Conservation (phyloP, 2,113 vertebrate species). For the Sterrhoptilus dennistouni region DNA sequence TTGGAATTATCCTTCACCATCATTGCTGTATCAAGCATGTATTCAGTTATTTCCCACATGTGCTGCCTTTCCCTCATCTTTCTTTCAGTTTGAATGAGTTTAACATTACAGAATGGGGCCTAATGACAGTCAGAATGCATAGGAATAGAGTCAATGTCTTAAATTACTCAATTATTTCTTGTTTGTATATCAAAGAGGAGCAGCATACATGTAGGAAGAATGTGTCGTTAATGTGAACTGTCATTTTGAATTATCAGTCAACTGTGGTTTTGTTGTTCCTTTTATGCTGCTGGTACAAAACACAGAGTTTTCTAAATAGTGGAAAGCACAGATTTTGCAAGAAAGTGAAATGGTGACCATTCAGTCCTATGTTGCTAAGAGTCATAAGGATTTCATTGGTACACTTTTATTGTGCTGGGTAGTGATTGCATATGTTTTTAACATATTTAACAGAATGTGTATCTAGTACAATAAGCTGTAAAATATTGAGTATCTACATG, state of each 20-base stretch:
- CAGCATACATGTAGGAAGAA: background rate
- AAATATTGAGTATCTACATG: background rate
- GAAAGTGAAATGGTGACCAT: background rate
- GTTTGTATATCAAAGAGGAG: background rate
- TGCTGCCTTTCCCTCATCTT: background rate
- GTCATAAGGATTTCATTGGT: background rate
- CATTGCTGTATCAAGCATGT: background rate
- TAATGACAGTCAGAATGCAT: background rate
- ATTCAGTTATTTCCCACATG: background rate
- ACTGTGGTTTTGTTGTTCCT: background rate
- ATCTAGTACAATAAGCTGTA: background rate
- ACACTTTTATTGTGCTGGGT: background rate
- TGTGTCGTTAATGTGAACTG: background rate
- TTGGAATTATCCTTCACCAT: background rate
- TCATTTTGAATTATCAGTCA: background rate
- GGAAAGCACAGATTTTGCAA: background rate
- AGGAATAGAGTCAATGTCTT: background rate
- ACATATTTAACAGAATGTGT: background rate
- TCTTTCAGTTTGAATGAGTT: background rate
- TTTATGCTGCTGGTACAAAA: background rate
- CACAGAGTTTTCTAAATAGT: background rate
- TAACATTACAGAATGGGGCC: background rate
- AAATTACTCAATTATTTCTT: slow-evolving; percentile 8
- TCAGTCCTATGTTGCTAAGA: background rate
- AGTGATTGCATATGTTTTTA: background rate